Evolutionary conservation across 2,888 invertebrate species (phyloP), one percentile per base, ranked within the genome.

Genomic region (Melitaea athalia): DNA sequence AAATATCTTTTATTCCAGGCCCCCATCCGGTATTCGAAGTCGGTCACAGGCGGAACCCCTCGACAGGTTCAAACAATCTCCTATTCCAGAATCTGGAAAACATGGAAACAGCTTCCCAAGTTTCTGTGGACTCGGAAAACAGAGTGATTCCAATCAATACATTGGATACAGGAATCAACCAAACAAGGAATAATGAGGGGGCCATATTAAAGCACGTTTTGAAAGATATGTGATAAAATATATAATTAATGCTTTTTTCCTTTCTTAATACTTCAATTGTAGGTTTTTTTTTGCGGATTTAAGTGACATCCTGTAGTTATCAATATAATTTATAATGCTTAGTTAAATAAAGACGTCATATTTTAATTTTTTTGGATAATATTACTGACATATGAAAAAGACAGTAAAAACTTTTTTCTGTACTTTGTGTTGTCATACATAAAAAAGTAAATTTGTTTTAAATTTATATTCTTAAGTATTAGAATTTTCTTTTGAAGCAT

Each of bases 191-290:
- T 71, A 92, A 87, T 0, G 92, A 93, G 67, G 89, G 93, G 7
- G 90, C 93, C 31, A 93, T 93, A 57, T 71, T 93, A 68, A 93
- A 92, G 73, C 89, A 92, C 66, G 92, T 92, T 0, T 71, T 93
- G 5, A 92, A 88, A 69, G 92, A 93, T 72, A 89, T 91, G 85
- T 89, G 83, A 87, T 55, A 55, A 7, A 14, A 33, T 33, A 14
- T 55, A 33, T 33, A 24, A 24, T 10, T 24, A 14, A 33, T 12
- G 0, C 7, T 24, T 12, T 12, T 12, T 52, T 45, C 10, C 0
- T 45, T 45, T 45, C 4, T 45, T 4, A 5, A 45, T 11, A 45
- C 8, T 45, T 45, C 11, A 45, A 12, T 45, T 4, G 45, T 12
- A 14, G 11, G 0, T 45, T 45, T 45, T 45, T 14, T 4, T 12